phyloP scores from a whole-genome alignment of 2,113 vertebrate genomes.

The Leiothrix lutea region DNA sequence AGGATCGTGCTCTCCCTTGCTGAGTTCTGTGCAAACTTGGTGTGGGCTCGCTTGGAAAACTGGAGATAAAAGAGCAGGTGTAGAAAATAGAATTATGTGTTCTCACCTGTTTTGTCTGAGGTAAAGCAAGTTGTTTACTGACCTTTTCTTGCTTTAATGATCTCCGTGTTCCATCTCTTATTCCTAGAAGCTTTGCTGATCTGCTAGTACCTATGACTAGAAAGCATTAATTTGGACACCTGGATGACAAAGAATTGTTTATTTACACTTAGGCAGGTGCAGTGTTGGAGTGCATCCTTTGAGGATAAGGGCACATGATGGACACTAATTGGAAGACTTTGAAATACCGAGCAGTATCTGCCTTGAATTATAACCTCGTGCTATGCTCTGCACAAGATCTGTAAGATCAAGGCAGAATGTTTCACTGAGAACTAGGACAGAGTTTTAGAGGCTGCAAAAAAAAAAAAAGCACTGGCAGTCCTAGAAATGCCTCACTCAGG shows the following conservation, averaged over 20 bases:
- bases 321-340: conserved; percentile 30
- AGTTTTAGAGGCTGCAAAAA: background rate
- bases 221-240: background rate
- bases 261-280: background rate
- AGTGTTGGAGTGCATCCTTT: background rate
- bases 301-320: background rate
- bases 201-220: background rate
- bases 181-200: background rate
- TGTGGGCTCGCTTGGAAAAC: background rate
- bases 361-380: background rate
- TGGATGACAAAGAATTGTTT: conserved; percentile 1
- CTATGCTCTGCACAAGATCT: background rate
- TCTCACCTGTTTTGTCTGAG: background rate
- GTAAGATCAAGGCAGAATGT: background rate
- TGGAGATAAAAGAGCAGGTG: background rate
- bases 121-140: background rate
- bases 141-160: background rate
- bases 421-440: background rate
- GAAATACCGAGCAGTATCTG: background rate
- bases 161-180: background rate
- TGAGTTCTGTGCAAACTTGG: background rate
- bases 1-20: background rate
- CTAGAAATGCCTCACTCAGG: background rate
- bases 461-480: background rate
- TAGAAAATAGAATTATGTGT: background rate